Conservation (phyloP, 1,140 invertebrate species). For the Nasonia vitripennis region DNA sequence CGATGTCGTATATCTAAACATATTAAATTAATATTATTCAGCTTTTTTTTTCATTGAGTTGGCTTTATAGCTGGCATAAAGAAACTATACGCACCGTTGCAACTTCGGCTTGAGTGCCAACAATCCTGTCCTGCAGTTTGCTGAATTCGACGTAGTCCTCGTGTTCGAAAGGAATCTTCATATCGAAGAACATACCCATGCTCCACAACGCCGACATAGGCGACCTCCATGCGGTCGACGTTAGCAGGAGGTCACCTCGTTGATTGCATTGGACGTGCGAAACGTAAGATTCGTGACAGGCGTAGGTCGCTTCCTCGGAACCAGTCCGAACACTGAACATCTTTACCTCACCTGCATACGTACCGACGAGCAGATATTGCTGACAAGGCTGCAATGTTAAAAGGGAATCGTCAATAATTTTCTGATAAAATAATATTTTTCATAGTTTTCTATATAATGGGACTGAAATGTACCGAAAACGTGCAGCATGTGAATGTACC, state of each 20-base stretch:
- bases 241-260: constrained; percentile 87
- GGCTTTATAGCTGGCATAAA: neutral
- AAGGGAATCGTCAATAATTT: neutral
- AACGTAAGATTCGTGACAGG: constrained; percentile 90
- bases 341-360: constrained; percentile 90
- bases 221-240: constrained; percentile 88
- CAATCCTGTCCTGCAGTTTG: constrained; percentile 90
- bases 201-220: constrained; percentile 92
- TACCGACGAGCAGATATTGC: constrained; percentile 89
- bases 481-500: constrained; percentile 88
- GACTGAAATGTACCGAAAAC: constrained; percentile 79
- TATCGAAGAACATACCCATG: constrained; percentile 83
- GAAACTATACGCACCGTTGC: constrained; percentile 77
- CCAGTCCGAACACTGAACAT: constrained; percentile 89
- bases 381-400: constrained; percentile 81
- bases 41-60: neutral
- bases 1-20: constrained; percentile 91
- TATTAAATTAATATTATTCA: constrained; percentile 44
- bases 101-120: constrained; percentile 87
- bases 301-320: constrained; percentile 85
- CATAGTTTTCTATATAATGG: neutral
- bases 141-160: constrained; percentile 95
- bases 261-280: constrained; percentile 84
- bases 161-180: constrained; percentile 84
- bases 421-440: constrained; percentile 39